These are phyloP conservation scores for Babylonia areolata DNA, from an alignment of 1,140 invertebrate species.

Conservation along the genomic window DNA sequence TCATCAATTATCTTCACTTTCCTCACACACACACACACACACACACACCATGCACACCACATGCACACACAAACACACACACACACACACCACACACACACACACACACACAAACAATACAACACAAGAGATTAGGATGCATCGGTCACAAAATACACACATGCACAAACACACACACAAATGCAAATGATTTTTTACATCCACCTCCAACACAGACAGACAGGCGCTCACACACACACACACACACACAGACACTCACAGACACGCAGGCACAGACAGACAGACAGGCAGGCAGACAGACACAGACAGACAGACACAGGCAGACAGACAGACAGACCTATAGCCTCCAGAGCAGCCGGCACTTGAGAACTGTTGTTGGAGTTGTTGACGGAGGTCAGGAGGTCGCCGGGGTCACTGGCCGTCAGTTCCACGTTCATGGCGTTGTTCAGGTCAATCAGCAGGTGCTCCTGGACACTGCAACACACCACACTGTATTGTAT, in stretches of 20 bases:
- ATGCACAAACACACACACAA: too few relatives aligned
- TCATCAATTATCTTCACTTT: too few relatives aligned
- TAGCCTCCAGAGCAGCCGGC: slow-evolving; percentile 27
- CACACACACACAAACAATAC: not conserved
- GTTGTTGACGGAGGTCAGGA: slow-evolving; percentile 21
- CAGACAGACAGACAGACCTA: slow-evolving; percentile 24
- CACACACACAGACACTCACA: not conserved
- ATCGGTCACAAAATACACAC: too few relatives aligned
- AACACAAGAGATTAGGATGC: too few relatives aligned
- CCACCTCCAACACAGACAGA: not conserved
- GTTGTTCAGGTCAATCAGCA: slow-evolving; percentile 49
- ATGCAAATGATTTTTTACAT: too few relatives aligned
- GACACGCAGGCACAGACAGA: not conserved
- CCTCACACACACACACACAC: not conserved
- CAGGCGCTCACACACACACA: slow-evolving; percentile 12
- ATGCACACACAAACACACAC: too few relatives aligned
- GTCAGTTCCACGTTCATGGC: slow-evolving; percentile 45
- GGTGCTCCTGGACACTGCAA: slow-evolving; percentile 37
- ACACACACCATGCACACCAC: not conserved
- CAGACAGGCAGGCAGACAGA: not conserved
- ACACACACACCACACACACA: not conserved
- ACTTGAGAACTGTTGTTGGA: slow-evolving; percentile 38
- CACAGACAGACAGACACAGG: not conserved
- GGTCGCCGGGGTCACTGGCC: slow-evolving; percentile 37
- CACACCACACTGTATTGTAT: too few relatives aligned